Base-by-base conservation (phyloP, 2,797 vertebrate genomes). In the Scolopax bukidnonensis region DNA sequence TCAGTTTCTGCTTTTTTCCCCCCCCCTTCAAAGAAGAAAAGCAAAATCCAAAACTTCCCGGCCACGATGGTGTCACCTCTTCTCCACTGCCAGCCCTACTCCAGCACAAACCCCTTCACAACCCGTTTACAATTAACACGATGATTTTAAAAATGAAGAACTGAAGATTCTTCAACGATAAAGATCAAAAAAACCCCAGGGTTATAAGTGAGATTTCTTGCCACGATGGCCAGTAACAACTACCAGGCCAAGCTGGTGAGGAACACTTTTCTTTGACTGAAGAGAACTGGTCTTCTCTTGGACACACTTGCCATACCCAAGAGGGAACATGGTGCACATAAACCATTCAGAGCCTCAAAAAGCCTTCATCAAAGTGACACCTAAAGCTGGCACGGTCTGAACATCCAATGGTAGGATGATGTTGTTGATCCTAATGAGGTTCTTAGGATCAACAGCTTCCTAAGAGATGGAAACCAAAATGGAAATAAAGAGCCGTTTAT, bases 311-410 rank as follows among this genome's bases (percentile, higher is more conserved):
- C 64, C 11, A 7, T 12, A 56, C 32, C 59, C 3, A 4, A 17
- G 47, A 43, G 47, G 0, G 4, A 60, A 48, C 21, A 1, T 3
- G 23, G 56, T 6, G 1, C 67, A 14, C 11, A 4, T 1, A n/a
- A 71, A 19, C 48, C 43, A 8, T 16, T 21, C 50, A 60, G 40
- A n/a, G 28, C 25, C 51, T 47, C 45, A 23, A 25, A 68, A 81
- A 87, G 28, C 57, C 27, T 53, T 33, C 59, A 24, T 10, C 30
- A 5, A 36, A 65, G 70, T 25, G 53, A 36, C 28, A 43, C 2
- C 48, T 68, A 25, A 43, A 18, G 10, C 54, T n/a, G 65, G 16
- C 30, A 70, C 12, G 20, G 41, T 3, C 61, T 27, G 21, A 56
- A 38, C 32, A 50, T 16, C 28, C 61, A 56, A 17, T 40, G 36